Base-by-base conservation (phyloP, 2,113 vertebrate species). In the Pristiophorus japonicus region DNA sequence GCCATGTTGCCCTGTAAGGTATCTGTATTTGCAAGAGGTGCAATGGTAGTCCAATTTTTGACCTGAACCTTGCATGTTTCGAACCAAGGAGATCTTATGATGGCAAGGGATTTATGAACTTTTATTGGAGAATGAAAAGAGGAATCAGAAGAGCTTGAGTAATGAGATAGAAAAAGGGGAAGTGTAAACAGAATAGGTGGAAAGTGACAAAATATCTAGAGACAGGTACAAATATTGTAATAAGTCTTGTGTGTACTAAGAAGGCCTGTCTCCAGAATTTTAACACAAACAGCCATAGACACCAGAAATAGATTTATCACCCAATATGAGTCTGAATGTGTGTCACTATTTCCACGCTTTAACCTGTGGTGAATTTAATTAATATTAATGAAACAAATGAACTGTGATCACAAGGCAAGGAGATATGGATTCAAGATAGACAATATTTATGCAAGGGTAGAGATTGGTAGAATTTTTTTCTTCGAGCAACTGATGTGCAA, bases 221-320 rank as follows among this genome's bases (percentile, higher is more conserved):
- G 51, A 55, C 47, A 59, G 87, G 47, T 34, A 6, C 59, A 24
- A 90, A 90, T 24, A 92, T 42, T 92, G 12, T 65, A 62, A 65
- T 65, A 65, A n/a, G 34, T 5, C 62, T 38, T n/a, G 3, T 62
- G 90, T 63, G 62, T 22, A 38, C 81, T 84, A 84, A 22, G 14
- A 16, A 45, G 81, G 42, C 81, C n/a, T 20, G 38, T 84, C 16
- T 84, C 81, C n/a, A 42, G 70, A 34, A 24, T 90, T 55, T 87
- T 87, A 87, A 87, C 20, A 90, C 51, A 59, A 20, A 92, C 16
- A 5, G n/a, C 14, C 55, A 8, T 65, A 38, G 90, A 65, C n/a
- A 92, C 38, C 62, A 92, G 55, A 65, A 62, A 91, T 63, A 92
- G 84, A 27, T 92, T 92, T 38, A 92, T 63, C 90, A 65, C 12